Base-by-base conservation (phyloP, 2,888 invertebrate genomes). In the Xylota segnis region DNA sequence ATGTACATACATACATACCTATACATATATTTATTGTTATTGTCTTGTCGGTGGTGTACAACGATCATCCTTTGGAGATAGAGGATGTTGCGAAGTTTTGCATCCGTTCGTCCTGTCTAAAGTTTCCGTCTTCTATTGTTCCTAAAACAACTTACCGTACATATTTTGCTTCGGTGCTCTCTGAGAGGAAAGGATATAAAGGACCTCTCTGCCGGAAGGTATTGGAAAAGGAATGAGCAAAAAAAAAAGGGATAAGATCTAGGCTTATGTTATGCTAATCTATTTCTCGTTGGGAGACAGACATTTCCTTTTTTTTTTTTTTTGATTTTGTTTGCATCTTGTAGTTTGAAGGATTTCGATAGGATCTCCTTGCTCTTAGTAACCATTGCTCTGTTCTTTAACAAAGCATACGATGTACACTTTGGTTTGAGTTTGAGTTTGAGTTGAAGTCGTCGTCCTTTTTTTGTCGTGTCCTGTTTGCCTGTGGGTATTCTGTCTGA, bases 251-350 rank as follows among this genome's bases (percentile, higher is more conserved):
- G 68, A 75, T 65, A 75, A 52, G 58, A 78, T 74, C 72, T 65
- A 83, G 74, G 68, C 83, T 78, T 83, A 81, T 84, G 79, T 70
- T 84, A 84, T 84, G 84, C 84, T 79, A 79, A 84, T 84, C 84
- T 84, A 71, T 84, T 74, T 74, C 74, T 68, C 61, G 72, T 74
- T 70, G 50, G 14, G 68, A 68, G 18, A 61, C 68, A 83, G 72
- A 47, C 72, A 68, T 65, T 83, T 77, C 59, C 65, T 61, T 47
- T 59, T 47, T 45, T 5, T n/a, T 27, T 47, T 14, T 23, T 7
- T 5, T 10, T 37, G 43, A 16, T 56, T 59, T 59, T 66, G 32
- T 83, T 83, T 71, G 72, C 70, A 63, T 70, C 72, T 61, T 61
- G 52, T 68, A 18, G 40, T 68, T 45, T 54, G 32, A 61, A 77